Conservation (phyloP, 2,797 vertebrate species). For the Botia almorhae region DNA sequence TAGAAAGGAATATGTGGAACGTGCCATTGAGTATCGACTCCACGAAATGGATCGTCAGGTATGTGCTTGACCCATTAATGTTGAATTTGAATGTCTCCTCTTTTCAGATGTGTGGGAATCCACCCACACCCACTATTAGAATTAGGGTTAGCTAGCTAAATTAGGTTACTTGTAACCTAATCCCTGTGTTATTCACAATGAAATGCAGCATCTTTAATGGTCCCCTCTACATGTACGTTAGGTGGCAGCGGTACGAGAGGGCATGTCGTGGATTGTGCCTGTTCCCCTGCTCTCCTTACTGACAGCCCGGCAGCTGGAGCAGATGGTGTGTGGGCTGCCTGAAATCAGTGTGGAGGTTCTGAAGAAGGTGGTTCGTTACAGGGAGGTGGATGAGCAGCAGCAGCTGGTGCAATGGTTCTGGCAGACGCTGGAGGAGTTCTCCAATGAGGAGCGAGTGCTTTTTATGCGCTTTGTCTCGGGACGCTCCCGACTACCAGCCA, state of each 20-base stretch:
- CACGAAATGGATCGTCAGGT: slow-evolving; percentile 85
- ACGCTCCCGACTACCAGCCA: slow-evolving; percentile 81
- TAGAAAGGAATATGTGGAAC: slow-evolving; percentile 81
- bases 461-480: slow-evolving; percentile 85
- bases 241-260: slow-evolving; percentile 82
- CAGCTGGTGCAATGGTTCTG: slow-evolving; percentile 84
- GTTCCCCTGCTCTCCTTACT: slow-evolving; percentile 83
- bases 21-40: slow-evolving; percentile 79
- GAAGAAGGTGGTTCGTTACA: slow-evolving; percentile 84
- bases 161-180: neutral
- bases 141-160: too few species aligned
- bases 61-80: slow-evolving; percentile 43
- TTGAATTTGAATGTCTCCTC: neutral
- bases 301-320: slow-evolving; percentile 83
- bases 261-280: slow-evolving; percentile 84
- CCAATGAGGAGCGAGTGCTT: slow-evolving; percentile 84
- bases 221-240: slow-evolving; percentile 52
- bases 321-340: slow-evolving; percentile 84
- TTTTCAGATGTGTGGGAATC: neutral
- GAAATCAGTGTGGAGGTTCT: slow-evolving; percentile 84
- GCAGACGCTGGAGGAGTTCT: slow-evolving; percentile 85
- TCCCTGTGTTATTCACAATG: neutral
- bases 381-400: slow-evolving; percentile 82
- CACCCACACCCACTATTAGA: neutral
- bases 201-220: neutral